Evolutionary conservation across 2,888 invertebrate species (phyloP).

Genomic region (Tortricodes alternella): DNA sequence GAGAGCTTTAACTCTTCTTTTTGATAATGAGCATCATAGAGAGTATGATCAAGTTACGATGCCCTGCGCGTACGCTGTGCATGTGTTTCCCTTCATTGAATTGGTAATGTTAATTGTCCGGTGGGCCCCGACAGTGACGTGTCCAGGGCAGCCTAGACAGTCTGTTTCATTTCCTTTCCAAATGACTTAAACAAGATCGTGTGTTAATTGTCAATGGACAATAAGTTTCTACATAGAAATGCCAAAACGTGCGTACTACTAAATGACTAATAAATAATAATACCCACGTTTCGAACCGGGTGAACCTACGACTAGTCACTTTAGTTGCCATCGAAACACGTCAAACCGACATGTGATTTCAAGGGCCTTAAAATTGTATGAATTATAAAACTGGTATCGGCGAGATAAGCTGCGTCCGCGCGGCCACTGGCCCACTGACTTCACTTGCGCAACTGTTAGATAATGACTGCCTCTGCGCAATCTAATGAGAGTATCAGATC

Average conservation of each 20-base stretch:
- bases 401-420: constrained; percentile 2
- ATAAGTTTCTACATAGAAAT: neutral
- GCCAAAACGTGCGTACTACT: no score
- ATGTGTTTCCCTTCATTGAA: constrained; percentile 71
- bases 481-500: constrained; percentile 16
- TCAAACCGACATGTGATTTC: neutral
- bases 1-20: no score
- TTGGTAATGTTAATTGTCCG: constrained; percentile 71
- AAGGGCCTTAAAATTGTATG: constrained; percentile 6
- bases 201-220: neutral
- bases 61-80: neutral
- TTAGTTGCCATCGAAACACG: no score
- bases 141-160: neutral
- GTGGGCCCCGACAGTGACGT: constrained; percentile 30
- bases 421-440: constrained; percentile 28
- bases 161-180: neutral
- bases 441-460: constrained; percentile 30
- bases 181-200: neutral
- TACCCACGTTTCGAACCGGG: neutral
- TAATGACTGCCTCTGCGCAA: constrained; percentile 27
- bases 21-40: no score
- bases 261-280: neutral
- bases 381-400: neutral
- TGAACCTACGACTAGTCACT: neutral
- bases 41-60: no score